These are phyloP conservation scores for Callionymus lyra DNA, from an alignment of 2,113 vertebrate species.

Conservation along the genomic window DNA sequence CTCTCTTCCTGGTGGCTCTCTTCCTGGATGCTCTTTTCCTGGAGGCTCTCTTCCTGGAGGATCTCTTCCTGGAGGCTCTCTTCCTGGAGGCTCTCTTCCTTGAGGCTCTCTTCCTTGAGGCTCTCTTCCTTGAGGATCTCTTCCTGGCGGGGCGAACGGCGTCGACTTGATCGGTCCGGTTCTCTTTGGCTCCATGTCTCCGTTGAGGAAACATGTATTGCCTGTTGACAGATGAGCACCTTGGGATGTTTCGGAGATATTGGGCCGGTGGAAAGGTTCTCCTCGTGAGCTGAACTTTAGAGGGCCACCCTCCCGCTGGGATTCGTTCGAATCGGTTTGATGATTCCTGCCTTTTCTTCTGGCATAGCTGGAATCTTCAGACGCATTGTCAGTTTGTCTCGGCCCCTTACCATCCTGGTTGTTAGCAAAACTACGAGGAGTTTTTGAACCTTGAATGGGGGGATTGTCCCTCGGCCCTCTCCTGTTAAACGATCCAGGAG, in stretches of 20 bases:
- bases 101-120: slow-evolving; percentile 69
- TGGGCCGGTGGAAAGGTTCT: slow-evolving; percentile 63
- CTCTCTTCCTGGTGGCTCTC: slow-evolving; percentile 66
- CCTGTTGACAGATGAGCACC: slow-evolving; percentile 45
- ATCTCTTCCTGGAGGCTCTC: slow-evolving; percentile 66
- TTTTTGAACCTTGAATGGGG: slow-evolving; percentile 54
- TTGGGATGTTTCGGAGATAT: slow-evolving; percentile 63
- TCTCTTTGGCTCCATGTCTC: slow-evolving; percentile 77
- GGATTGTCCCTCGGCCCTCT: slow-evolving; percentile 69
- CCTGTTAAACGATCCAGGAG: slow-evolving; percentile 26
- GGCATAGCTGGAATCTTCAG: slow-evolving; percentile 68
- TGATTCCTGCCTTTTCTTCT: slow-evolving; percentile 74
- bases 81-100: slow-evolving; percentile 69
- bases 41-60: slow-evolving; percentile 64
- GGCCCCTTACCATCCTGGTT: slow-evolving; percentile 59
- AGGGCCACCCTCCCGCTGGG: slow-evolving; percentile 65
- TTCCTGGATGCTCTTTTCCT: too few relatives aligned
- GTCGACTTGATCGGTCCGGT: slow-evolving; percentile 82
- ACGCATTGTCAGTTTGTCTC: slow-evolving; percentile 31
- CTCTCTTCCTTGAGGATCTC: slow-evolving; percentile 68
- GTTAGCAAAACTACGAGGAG: slow-evolving; percentile 47
- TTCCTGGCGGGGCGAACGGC: slow-evolving; percentile 35
- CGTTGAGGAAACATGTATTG: slow-evolving; percentile 70
- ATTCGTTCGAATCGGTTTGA: slow-evolving; percentile 71
- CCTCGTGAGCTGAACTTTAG: slow-evolving; percentile 66